Evolutionary conservation across 1,140 invertebrate genomes (phyloP).

Genomic region (Triops longicaudatus): DNA sequence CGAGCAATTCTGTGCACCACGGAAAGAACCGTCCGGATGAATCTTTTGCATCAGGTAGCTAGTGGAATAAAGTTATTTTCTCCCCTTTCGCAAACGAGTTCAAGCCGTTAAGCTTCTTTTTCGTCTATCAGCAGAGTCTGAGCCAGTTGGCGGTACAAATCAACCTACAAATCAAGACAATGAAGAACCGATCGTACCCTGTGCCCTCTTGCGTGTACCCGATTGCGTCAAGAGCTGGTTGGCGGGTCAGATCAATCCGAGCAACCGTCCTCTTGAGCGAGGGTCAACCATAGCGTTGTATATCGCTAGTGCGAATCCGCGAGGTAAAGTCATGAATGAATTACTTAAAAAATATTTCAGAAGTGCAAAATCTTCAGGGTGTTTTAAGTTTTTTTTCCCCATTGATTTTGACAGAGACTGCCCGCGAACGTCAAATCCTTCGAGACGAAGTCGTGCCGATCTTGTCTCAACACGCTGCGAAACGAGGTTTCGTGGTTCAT

Average conservation of each 20-base stretch:
- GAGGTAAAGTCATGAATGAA: background rate
- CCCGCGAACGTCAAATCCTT: background rate
- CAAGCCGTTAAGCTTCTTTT: background rate
- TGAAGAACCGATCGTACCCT: background rate
- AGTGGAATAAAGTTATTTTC: background rate
- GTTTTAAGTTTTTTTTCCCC: background rate
- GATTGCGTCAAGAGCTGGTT: constrained; percentile 6
- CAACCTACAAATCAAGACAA: background rate
- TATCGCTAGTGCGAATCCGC: background rate
- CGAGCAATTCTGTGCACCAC: background rate
- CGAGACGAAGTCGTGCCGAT: background rate
- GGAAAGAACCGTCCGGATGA: background rate
- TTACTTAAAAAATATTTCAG: background rate
- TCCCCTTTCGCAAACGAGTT: no score
- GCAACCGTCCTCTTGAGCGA: background rate
- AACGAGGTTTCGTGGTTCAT: background rate
- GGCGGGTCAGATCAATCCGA: background rate
- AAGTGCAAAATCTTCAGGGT: no score
- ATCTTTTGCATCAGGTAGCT: background rate
- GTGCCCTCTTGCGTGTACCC: background rate
- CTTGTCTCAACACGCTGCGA: background rate
- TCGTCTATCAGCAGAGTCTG: background rate
- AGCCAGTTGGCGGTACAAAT: background rate
- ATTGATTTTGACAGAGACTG: background rate
- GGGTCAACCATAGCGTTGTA: background rate